A percentile compares a stretch with the other conserved stretches of the same genome.
Conservation (phyloP, 2,888 invertebrate species). For the Eupithecia pulchellata region DNA sequence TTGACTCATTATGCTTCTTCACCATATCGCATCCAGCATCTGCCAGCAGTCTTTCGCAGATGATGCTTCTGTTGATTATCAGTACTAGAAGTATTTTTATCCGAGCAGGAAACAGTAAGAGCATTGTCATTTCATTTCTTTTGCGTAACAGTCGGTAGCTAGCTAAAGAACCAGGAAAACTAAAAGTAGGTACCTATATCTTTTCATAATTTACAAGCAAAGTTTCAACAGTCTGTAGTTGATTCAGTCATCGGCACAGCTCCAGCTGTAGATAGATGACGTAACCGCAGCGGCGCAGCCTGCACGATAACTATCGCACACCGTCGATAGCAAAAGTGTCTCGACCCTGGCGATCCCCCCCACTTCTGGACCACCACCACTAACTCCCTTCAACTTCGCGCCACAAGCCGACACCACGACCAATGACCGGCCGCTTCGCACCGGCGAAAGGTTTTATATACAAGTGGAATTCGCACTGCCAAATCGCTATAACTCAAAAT, state of each 20-base stretch:
- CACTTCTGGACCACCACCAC: conserved; percentile 61
- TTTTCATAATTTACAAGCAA: not conserved
- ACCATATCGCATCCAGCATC: too few relatives aligned
- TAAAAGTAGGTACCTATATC: not conserved
- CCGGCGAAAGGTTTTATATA: conserved; percentile 88
- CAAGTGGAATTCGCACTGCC: conserved; percentile 86
- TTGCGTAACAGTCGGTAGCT: not conserved
- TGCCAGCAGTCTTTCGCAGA: too few relatives aligned
- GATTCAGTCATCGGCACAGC: not conserved
- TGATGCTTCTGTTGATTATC: too few relatives aligned
- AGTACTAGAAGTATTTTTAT: too few relatives aligned
- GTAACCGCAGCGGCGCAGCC: conserved; percentile 67
- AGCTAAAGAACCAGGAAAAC: not conserved
- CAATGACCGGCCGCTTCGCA: conserved; percentile 81
- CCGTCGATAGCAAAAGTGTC: conserved; percentile 82
- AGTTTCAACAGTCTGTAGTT: not conserved
- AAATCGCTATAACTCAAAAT: conserved; percentile 87
- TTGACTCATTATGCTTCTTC: not conserved
- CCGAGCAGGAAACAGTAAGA: too few relatives aligned
- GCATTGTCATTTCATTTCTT: not conserved
- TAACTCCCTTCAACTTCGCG: conserved; percentile 81
- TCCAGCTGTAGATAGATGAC: conserved; percentile 52
- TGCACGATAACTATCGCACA: conserved; percentile 69
- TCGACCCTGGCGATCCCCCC: conserved; percentile 80
- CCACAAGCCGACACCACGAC: conserved; percentile 70